Conservation (phyloP, 2,797 vertebrate genomes). For the Paedocypris micromegethes region DNA sequence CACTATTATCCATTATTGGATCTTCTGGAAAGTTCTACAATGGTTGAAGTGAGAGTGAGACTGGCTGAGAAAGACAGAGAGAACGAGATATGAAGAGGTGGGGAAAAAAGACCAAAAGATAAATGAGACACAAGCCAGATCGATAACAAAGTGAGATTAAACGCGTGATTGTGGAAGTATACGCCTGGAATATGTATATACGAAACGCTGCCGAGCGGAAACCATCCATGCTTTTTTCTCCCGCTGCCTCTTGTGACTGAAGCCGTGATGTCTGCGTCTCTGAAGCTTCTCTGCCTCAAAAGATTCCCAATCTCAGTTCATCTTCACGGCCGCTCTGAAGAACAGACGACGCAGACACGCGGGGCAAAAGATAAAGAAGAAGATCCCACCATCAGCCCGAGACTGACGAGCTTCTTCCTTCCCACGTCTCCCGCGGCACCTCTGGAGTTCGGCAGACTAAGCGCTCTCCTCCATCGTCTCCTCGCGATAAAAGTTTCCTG, state of each 20-base stretch:
- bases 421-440: slow-evolving; percentile 17
- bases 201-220: no score
- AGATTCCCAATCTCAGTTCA: slow-evolving; percentile 15
- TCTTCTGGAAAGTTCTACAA: no score
- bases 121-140: no score
- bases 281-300: slow-evolving; percentile 16
- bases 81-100: background rate
- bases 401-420: slow-evolving; percentile 25
- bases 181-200: no score
- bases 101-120: background rate
- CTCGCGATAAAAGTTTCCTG: slow-evolving; percentile 40
- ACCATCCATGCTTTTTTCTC: background rate
- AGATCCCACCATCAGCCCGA: slow-evolving; percentile 27
- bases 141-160: background rate
- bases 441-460: slow-evolving; percentile 38
- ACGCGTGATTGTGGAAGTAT: background rate
- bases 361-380: slow-evolving; percentile 29
- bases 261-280: slow-evolving; percentile 7
- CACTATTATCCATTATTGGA: no score
- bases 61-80: background rate
- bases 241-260: slow-evolving; percentile 5
- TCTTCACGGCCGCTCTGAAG: slow-evolving; percentile 10
- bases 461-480: slow-evolving; percentile 29
- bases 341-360: slow-evolving; percentile 25
- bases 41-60: background rate